These are phyloP conservation scores for Ecliptopera silaceata DNA, from an alignment of 2,888 invertebrate genomes.

Conservation along the genomic window DNA sequence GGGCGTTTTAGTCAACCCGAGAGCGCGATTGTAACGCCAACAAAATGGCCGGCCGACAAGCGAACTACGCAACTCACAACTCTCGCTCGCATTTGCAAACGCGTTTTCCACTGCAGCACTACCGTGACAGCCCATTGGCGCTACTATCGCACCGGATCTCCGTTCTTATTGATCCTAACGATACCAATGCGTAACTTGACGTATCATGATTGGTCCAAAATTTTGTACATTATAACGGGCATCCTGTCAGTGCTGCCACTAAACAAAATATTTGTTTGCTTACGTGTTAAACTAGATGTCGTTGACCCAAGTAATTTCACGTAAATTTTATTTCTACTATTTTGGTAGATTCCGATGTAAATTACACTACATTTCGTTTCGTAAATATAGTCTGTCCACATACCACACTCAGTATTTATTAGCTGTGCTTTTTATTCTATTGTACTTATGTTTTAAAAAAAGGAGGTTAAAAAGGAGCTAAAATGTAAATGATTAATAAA, in stretches of 20 bases:
- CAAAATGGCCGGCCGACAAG: conserved; percentile 52
- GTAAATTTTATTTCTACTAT: neutral
- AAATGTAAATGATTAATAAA: no score
- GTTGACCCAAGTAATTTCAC: neutral
- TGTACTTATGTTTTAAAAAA: no score
- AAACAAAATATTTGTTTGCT: neutral
- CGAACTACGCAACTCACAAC: conserved; percentile 4
- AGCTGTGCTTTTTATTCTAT: no score
- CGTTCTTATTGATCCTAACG: neutral
- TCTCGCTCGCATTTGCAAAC: neutral
- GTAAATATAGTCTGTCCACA: no score
- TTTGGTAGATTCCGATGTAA: conserved; percentile 5
- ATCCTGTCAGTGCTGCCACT: conserved; percentile 11
- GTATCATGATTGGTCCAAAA: conserved; percentile 1
- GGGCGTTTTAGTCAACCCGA: conserved; percentile 73
- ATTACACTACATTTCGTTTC: no score
- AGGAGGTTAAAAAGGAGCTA: no score
- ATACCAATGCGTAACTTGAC: neutral
- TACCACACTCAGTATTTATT: no score
- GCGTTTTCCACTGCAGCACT: neutral
- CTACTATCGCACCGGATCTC: neutral
- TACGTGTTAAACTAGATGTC: neutral
- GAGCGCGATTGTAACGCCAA: conserved; percentile 68
- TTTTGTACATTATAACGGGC: neutral
- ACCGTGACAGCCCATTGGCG: conserved; percentile 5